Evolutionary conservation across 2,888 invertebrate genomes (phyloP).

Genomic region (Nemotelus pantherinus): DNA sequence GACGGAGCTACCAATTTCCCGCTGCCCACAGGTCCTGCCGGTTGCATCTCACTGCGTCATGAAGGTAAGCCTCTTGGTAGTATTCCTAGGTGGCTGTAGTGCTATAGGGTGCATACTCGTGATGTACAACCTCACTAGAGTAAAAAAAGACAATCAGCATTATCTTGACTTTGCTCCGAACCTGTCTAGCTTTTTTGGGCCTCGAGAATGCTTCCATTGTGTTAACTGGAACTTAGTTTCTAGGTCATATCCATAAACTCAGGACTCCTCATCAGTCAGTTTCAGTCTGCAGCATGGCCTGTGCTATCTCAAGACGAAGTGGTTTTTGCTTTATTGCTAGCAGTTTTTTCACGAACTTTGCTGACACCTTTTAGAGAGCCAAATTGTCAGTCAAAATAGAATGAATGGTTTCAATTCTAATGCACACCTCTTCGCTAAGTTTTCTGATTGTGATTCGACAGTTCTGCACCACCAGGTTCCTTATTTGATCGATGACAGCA

Average conservation of each 20-base stretch:
- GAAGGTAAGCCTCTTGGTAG: no score
- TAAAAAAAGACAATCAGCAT: neutral
- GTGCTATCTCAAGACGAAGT: neutral
- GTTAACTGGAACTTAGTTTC: neutral
- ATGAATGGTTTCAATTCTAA: neutral
- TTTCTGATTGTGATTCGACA: neutral
- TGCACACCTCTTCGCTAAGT: neutral
- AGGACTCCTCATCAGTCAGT: neutral
- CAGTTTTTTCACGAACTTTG: neutral
- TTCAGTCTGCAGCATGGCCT: neutral
- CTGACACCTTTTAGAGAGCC: neutral
- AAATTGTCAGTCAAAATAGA: neutral
- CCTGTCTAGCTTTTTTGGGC: neutral
- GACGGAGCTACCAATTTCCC: no score
- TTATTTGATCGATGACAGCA: neutral
- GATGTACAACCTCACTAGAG: neutral
- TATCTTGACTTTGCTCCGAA: neutral
- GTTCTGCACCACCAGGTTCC: neutral
- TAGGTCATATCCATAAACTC: neutral
- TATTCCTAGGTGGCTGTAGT: neutral
- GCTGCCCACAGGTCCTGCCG: no score
- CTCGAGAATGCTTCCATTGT: neutral
- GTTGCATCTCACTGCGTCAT: no score
- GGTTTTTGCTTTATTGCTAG: neutral
- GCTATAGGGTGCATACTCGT: neutral